Base-by-base conservation (phyloP, 2,113 vertebrate genomes). In the Bos indicus region DNA sequence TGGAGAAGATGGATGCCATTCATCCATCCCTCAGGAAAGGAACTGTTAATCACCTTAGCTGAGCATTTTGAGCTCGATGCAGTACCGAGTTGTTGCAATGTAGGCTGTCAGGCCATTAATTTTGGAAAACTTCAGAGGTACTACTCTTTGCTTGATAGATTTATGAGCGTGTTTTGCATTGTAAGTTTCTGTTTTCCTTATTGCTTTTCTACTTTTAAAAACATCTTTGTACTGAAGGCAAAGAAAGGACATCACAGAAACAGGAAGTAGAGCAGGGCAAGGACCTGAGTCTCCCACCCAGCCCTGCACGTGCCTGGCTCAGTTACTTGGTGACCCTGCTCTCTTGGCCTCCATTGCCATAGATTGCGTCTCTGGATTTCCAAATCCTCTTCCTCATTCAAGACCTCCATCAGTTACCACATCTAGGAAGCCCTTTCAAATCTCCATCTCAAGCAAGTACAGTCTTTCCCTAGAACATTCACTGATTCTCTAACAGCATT, bases 81-180 rank as follows among this genome's bases (percentile, higher is more conserved):
- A 81, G 36, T 52, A 80, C 56, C 2, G 28, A 94, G 57, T 87
- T 94, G 67, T 94, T 97, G 89, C 71, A 80, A n/a, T 93, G 52
- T 95, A 92, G 21, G 56, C 71, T 97, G 91, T 97, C 85, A 95
- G 86, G 85, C 60, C 84, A 85, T 81, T 96, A 92, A 92, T 86
- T 97, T 90, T 93, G 86, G 91, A 97, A 96, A 93, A 78, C 43
- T 80, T 97, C 86, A 90, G 71, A 94, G 0, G 1, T 83, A 88
- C 86, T 91, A 56, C 90, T 97, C 93, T 97, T 96, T 94, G 91
- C 77, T 96, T 94, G 93, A 90, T 91, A 95, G 96, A 85, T 93
- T 48, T 11, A 97, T 74, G 51, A 96, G 83, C 89, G 83, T 30
- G 88, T 60, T 95, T 96, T 83, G 52, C 89, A 91, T 96, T 92